Evolutionary conservation across 2,888 invertebrate genomes (phyloP), one percentile per base, ranked within the genome.

Genomic region (Antheraea assamensis): DNA sequence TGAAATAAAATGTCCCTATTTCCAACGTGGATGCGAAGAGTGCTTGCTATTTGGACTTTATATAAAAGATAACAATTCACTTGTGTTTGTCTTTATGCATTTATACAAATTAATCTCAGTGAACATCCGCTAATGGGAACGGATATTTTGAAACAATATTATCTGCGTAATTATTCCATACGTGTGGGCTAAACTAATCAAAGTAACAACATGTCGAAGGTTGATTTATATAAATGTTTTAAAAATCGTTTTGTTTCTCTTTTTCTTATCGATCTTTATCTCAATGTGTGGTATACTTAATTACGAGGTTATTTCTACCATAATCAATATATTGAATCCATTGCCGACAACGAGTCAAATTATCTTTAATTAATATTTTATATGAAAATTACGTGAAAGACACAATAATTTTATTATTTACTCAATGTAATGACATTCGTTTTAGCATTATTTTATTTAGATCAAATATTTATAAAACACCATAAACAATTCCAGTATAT

Each of bases 131-230:
- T 35, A 68, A 31, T 35, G 19, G 7, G 17, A 35, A 35, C 68
- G 68, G 68, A 68, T 35, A 35, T 68, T 68, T n/a, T 35, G n/a
- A 68, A 68, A 68, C 68, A 35, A 31, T n/a, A 35, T 35, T 35
- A 35, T 64, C 61, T 3, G 17, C 30, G 30, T 64, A 64, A 17
- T 64, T 64, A 15, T 30, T 13, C 30, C 30, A 30, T 30, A 30
- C 17, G 30, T 30, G 8, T 64, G 17, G 17, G 7, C 27, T 30
- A 27, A 64, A 64, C 15, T 42, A 42, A 42, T 42, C 42, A 42
- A 42, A 13, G 13, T 10, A 42, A 42, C 7, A 13, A 35, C 7
- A 35, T 35, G 30, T 17, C 4, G 17, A 30, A 17, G 61, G 58
- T 24, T 3, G n/a, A 58, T 4, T 58, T 1, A 24, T 24, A n/a